Evolutionary conservation across 2,113 vertebrate species (phyloP), one percentile per base, ranked within the genome.

Genomic region (Otis tarda): DNA sequence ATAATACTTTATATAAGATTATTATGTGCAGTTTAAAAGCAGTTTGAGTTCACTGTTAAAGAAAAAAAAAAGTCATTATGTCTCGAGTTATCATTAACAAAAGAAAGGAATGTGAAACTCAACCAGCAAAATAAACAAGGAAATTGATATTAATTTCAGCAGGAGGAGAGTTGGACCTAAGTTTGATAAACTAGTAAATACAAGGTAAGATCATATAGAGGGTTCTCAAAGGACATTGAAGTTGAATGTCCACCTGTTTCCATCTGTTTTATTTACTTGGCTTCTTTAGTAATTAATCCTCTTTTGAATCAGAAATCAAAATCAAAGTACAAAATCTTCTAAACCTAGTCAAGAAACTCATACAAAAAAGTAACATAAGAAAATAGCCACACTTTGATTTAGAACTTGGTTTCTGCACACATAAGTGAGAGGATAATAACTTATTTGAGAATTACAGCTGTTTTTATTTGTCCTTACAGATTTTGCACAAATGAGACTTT

Each of bases 401-500:
- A 50, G 10, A 95, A 52, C 13, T 68, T 85, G 28, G 52, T 24
- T 94, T 89, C 30, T 35, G 30, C 14, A 53, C 23, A 59, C 3
- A 5, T 28, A 61, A 73, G 17, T 67, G 41, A 89, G 14, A 83
- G 28, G 23, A 91, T 52, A 79, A 83, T 55, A 20, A 74, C 30
- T 91, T 70, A 28, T 37, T 57, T 64, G 37, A 35, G 37, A 92
- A 86, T 56, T 69, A 83, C 39, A 88, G 52, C 23, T 78, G 49
- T n/a, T 64, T 90, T 95, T 85, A 75, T 87, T 91, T 84, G 39
- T 82, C 53, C 39, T 78, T 79, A 59, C 60, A 90, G 83, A 87
- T 88, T 70, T 75, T 90, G 43, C 67, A 86, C 59, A 91, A 94
- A 94, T 60, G 74, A 94, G 82, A 67, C 35, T 70, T 94, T 82